These are phyloP conservation scores for Oreochromis grahami DNA, from an alignment of 2,797 vertebrate species.

Conservation along the genomic window DNA sequence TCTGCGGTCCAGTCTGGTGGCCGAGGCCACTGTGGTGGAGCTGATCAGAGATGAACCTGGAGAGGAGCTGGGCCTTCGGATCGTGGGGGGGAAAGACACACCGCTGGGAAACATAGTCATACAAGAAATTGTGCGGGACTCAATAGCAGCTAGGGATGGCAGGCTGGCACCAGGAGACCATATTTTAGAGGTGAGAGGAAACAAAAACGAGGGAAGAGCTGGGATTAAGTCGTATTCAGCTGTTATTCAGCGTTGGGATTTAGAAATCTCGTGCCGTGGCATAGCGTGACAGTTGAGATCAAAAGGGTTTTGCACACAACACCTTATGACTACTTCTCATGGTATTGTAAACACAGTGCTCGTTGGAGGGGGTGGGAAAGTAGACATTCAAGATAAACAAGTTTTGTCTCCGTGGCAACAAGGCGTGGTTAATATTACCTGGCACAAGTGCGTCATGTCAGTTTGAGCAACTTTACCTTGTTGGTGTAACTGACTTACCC, in stretches of 20 bases:
- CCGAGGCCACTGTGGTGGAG: constrained; percentile 85
- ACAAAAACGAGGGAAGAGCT: not conserved
- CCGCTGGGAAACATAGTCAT: constrained; percentile 91
- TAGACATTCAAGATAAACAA: constrained; percentile 46
- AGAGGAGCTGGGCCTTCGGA: constrained; percentile 87
- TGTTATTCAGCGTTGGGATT: not conserved
- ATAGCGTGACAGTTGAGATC: not conserved
- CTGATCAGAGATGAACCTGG: constrained; percentile 83
- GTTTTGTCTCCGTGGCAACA: constrained; percentile 50
- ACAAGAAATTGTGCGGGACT: constrained; percentile 87
- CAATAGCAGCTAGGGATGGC: constrained; percentile 81
- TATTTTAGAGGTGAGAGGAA: constrained; percentile 84
- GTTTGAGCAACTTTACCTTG: not conserved
- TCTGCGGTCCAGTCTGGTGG: constrained; percentile 85
- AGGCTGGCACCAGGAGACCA: constrained; percentile 90
- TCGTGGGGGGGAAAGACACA: constrained; percentile 92
- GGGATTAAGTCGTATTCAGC: not conserved
- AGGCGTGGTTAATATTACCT: constrained; percentile 32
- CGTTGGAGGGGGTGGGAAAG: constrained; percentile 10
- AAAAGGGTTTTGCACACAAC: constrained; percentile 3
- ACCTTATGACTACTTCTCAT: not conserved
- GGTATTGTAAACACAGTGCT: constrained; percentile 27
- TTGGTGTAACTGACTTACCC: constrained; percentile 8
- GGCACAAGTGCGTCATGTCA: not conserved
- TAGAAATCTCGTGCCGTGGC: not conserved